phyloP scores from a whole-genome alignment of 2,888 invertebrate species.

The Macropis europaea region DNA sequence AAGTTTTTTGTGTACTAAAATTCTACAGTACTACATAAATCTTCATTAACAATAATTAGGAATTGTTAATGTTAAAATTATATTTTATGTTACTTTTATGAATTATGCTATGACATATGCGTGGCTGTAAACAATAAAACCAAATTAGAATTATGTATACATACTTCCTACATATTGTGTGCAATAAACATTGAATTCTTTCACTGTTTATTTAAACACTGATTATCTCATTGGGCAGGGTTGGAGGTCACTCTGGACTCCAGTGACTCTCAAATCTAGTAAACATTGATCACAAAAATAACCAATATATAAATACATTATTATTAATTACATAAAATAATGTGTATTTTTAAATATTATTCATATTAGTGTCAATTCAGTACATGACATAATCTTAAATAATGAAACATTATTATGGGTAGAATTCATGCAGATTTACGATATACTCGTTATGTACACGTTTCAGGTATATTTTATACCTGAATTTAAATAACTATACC shows the following conservation, averaged over 20 bases:
- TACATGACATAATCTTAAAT: too few relatives aligned
- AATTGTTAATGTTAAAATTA: not conserved
- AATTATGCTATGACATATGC: not conserved
- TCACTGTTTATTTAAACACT: conserved; percentile 18
- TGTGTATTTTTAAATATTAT: not conserved
- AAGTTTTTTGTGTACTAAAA: too few relatives aligned
- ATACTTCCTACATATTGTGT: not conserved
- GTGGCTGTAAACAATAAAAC: not conserved
- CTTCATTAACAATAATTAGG: too few relatives aligned
- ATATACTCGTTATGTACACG: too few relatives aligned
- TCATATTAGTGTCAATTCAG: too few relatives aligned
- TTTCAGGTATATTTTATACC: not conserved
- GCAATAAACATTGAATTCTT: conserved; percentile 18
- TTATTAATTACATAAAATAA: too few relatives aligned
- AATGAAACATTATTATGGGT: too few relatives aligned
- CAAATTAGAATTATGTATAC: not conserved
- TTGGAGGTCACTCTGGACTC: conserved; percentile 19
- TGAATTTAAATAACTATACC: not conserved
- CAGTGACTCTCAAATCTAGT: conserved; percentile 21
- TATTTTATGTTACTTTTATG: not conserved
- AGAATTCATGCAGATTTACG: too few relatives aligned
- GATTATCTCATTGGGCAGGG: conserved; percentile 19
- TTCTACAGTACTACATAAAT: too few relatives aligned
- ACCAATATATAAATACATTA: too few relatives aligned
- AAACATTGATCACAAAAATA: too few relatives aligned